Base-by-base conservation (phyloP, 2,113 vertebrate species). In the Malurus cyaneus region DNA sequence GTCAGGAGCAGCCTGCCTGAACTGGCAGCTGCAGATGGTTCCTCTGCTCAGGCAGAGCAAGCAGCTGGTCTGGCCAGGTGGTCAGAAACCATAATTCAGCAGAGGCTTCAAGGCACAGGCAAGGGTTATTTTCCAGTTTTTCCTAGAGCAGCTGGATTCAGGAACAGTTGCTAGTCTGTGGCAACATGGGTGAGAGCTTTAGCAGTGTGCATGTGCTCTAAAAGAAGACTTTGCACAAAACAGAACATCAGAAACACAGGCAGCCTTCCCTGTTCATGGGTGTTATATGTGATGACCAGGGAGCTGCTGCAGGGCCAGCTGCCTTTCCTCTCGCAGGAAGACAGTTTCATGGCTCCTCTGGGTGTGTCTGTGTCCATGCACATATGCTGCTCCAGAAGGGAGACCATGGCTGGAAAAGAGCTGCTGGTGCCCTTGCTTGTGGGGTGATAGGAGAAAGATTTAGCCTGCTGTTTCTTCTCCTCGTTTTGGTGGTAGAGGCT, bases 231-330 rank as follows among this genome's bases (percentile, higher is more conserved):
- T 52, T 78, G 70, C 74, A 42, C 6, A 16, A 77, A 65, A 29
- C 11, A 11, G 5, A 67, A 32, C 19, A 4, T 14, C 2, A 52
- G 76, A 71, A 72, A 34, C 10, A 36, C 29, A n/a, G 0, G 1
- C 4, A 23, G 32, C 57, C 44, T 53, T 69, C 76, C 39, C 56
- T 5, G 24, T 9, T 24, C 15, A 2, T 2, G 16, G 29, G 8
- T 18, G 32, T 57, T 23, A 10, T 3, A 18, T 4, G 0, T 2
- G 17, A 32, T 7, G 36, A 24, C 4, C 42, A 28, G 42, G 34
- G 60, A 64, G 9, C 32, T 31, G 34, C 66, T 79, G 65, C 59
- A 50, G 23, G 25, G 17, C 14, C 6, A 12, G 19, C 80, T 66
- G 39, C 50, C 47, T n/a, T 31, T 46, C 53, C 39, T 13, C 34